Conservation (phyloP, 2,888 invertebrate species). For the Acanthosepion pharaonis region DNA sequence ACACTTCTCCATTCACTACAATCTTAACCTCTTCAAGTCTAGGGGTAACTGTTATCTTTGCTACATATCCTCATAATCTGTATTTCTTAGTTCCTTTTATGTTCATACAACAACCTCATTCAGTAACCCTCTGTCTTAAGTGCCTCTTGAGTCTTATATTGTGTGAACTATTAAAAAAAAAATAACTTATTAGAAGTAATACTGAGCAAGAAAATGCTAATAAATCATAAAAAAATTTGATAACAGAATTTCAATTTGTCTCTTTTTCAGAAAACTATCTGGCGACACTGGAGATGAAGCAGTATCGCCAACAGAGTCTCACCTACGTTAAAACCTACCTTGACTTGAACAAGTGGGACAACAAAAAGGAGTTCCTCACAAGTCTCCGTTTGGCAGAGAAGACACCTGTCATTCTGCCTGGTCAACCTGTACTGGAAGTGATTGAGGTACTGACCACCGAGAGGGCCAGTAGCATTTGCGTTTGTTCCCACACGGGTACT, state of each 20-base stretch:
- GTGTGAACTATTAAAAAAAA: too few species aligned
- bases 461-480: slow-evolving; percentile 8
- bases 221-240: too few species aligned
- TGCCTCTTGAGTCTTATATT: too few species aligned
- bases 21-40: too few species aligned
- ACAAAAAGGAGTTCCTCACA: slow-evolving; percentile 13
- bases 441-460: slow-evolving; percentile 33
- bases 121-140: too few species aligned
- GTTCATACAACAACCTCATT: too few species aligned
- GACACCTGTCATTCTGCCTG: background rate
- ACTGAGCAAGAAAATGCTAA: too few species aligned
- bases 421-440: slow-evolving; percentile 34
- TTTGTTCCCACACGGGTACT: slow-evolving; percentile 33
- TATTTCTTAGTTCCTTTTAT: too few species aligned
- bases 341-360: slow-evolving; percentile 42
- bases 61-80: too few species aligned
- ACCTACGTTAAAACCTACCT: slow-evolving; percentile 42
- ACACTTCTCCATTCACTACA: too few species aligned
- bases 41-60: too few species aligned
- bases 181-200: too few species aligned
- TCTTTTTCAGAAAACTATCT: slow-evolving; percentile 24
- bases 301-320: slow-evolving; percentile 1
- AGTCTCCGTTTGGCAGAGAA: slow-evolving; percentile 37
- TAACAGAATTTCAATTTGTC: background rate
- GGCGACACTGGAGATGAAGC: slow-evolving; percentile 44